phyloP scores from a whole-genome alignment of 1,140 invertebrate genomes.

The Brachionus angularis region DNA sequence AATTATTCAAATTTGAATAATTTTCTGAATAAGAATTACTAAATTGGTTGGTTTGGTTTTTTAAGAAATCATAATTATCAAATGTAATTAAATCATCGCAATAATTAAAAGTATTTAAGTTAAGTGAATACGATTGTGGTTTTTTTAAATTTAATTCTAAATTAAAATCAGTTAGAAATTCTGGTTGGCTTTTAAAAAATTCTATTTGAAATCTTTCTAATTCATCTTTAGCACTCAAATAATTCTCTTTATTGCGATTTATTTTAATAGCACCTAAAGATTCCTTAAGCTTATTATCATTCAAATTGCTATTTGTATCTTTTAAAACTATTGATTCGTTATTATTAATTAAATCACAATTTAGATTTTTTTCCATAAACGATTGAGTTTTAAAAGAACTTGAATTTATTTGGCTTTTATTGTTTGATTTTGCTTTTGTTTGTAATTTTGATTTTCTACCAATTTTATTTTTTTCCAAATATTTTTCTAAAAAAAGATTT shows the following conservation, averaged over 20 bases:
- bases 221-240: neutral
- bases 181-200: too few relatives aligned
- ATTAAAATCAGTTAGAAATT: too few relatives aligned
- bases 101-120: neutral
- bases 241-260: neutral
- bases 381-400: neutral
- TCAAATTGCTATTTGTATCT: neutral
- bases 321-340: neutral
- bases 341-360: too few relatives aligned
- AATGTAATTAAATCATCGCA: neutral
- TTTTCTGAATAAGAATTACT: conserved; percentile 19
- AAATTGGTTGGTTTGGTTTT: conserved; percentile 4
- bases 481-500: conserved; percentile 42
- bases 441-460: conserved; percentile 25
- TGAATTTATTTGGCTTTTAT: neutral
- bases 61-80: too few relatives aligned
- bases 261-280: neutral
- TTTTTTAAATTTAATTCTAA: too few relatives aligned
- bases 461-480: conserved; percentile 43
- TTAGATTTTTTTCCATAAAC: neutral
- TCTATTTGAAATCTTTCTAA: conserved; percentile 17
- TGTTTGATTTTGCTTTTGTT: neutral
- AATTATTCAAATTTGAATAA: too few relatives aligned
- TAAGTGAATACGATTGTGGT: too few relatives aligned
- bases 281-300: neutral